Base-by-base conservation (phyloP, 2,113 vertebrate genomes). In the Fregetta grallaria region DNA sequence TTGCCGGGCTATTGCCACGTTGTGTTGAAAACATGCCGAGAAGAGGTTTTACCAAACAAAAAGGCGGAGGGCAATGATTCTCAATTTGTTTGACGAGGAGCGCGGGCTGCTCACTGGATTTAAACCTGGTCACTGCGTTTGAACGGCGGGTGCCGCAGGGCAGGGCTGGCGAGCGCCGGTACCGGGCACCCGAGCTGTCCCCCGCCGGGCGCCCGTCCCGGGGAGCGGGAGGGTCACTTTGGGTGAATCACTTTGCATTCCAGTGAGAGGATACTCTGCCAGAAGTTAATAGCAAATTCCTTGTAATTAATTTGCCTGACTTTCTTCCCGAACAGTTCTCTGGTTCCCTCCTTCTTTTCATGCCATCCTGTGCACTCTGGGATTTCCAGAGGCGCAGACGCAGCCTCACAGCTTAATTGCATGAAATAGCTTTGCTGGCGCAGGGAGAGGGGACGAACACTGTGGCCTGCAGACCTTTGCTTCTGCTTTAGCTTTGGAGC, bases 211-310 rank as follows among this genome's bases (percentile, higher is more conserved):
- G 38, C 47, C 73, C 83, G n/a, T 55, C 8, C 3, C 52, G 66
- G 66, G 36, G n/a, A 86, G 36, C 52, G 58, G 32, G 89, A 75
- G 65, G 79, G 77, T 94, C 56, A 13, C 45, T 84, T 62, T 30
- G 89, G 73, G 80, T 75, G 73, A 92, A 40, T 65, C 18, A 7
- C 53, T 90, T 67, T 66, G 32, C 77, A 58, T 97, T 95, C 83
- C 86, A 65, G 40, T 6, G 25, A 75, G 42, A 78, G n/a, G 38
- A 88, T 27, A 29, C 12, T 70, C 36, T 68, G 84, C 80, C 89
- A 96, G 80, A 87, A 94, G 76, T 89, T 84, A 84, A 75, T 56
- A 61, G 62, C 76, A 94, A 87, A 79, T 91, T 82, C 80, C 44
- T 56, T 79, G 22, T 58, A 19, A 91, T 85, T 94, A 81, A 90